These are phyloP conservation scores for Rhinophrynus dorsalis DNA, from an alignment of 2,797 vertebrate genomes.

Conservation along the genomic window DNA sequence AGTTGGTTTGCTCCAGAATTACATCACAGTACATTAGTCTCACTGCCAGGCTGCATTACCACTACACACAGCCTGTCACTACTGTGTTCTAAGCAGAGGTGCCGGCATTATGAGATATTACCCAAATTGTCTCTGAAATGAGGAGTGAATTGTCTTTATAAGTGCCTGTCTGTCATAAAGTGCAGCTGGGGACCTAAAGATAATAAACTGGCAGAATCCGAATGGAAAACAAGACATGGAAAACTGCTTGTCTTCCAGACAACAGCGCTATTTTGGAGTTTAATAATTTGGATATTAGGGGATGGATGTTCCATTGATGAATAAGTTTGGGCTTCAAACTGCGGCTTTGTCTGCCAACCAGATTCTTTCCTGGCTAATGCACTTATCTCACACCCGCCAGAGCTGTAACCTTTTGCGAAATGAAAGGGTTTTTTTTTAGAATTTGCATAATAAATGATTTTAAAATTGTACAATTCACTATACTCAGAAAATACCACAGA, in stretches of 20 bases:
- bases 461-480: slow-evolving; percentile 24
- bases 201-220: slow-evolving; percentile 49
- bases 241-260: slow-evolving; percentile 1
- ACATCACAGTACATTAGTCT: no score
- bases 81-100: slow-evolving; percentile 39
- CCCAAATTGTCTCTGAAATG: slow-evolving; percentile 34
- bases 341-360: slow-evolving; percentile 34
- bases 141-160: slow-evolving; percentile 47
- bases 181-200: slow-evolving; percentile 44
- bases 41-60: no score
- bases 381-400: slow-evolving; percentile 36
- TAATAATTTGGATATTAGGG: slow-evolving; percentile 8
- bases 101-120: slow-evolving; percentile 37
- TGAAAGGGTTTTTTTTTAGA: slow-evolving; percentile 29
- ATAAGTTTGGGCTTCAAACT: slow-evolving; percentile 31
- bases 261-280: slow-evolving; percentile 21
- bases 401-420: slow-evolving; percentile 39
- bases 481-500: slow-evolving; percentile 19
- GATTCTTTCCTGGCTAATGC: slow-evolving; percentile 36
- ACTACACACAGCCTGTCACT: neutral
- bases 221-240: slow-evolving; percentile 41
- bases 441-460: slow-evolving; percentile 39
- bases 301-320: slow-evolving; percentile 31
- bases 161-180: slow-evolving; percentile 44
- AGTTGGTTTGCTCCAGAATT: no score